A percentile compares a stretch with the other conserved stretches of the same genome.
These are phyloP conservation scores for Zosterops pallidus DNA, from an alignment of 2,113 vertebrate species.

Conservation along the genomic window DNA sequence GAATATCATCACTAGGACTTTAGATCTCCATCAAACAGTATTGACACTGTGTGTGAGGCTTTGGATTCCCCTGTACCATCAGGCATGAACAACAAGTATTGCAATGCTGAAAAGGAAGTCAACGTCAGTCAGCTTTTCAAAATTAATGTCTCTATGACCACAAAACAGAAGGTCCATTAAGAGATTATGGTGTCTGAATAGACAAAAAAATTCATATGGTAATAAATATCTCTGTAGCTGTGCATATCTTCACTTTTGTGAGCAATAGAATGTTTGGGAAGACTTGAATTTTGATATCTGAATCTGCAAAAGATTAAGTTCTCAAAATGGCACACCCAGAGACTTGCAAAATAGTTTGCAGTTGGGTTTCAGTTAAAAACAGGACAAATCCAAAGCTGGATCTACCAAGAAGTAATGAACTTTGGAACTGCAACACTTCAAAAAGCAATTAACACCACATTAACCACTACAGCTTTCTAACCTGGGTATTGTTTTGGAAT, in stretches of 20 bases:
- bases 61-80: not conserved
- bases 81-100: not conserved
- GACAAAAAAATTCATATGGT: not conserved
- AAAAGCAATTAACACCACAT: not conserved
- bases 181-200: not conserved
- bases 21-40: fast-evolving
- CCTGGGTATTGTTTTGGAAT: not conserved
- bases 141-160: not conserved
- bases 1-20: not conserved
- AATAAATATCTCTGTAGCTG: not conserved
- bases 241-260: not conserved
- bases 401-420: not conserved
- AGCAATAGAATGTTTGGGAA: not conserved
- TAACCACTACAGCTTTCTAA: not conserved
- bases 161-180: not conserved
- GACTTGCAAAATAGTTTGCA: not conserved
- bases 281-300: not conserved
- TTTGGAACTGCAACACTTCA: not conserved
- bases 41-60: not conserved
- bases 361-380: not conserved
- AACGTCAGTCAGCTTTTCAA: not conserved
- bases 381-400: not conserved
- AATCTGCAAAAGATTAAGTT: not conserved
- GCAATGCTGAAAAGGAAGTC: not conserved
- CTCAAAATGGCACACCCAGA: not conserved